These are phyloP conservation scores for Myrmecophaga tridactyla DNA, from an alignment of 2,113 vertebrate species.

Conservation along the genomic window DNA sequence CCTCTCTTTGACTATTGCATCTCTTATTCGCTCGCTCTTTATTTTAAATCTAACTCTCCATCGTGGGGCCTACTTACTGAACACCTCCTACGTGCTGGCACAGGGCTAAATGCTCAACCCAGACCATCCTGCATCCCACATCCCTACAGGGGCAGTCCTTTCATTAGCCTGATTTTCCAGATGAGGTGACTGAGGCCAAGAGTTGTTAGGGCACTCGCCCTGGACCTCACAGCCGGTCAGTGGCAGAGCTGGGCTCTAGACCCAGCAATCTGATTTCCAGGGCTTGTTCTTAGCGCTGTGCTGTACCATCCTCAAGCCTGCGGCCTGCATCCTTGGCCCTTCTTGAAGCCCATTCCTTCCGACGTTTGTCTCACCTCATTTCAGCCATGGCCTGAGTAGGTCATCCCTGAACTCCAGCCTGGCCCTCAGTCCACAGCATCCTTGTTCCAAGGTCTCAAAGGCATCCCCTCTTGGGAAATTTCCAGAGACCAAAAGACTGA, in stretches of 20 bases:
- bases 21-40: not conserved
- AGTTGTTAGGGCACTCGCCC: not conserved
- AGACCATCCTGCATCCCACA: not conserved
- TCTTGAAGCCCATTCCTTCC: not conserved
- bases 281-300: not conserved
- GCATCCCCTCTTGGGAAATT: not conserved
- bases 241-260: not conserved
- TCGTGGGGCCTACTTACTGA: not conserved
- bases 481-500: not conserved
- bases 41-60: not conserved
- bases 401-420: not conserved
- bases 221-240: not conserved
- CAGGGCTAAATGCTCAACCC: not conserved
- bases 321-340: not conserved
- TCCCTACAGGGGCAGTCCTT: accelerated
- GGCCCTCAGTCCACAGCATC: not conserved
- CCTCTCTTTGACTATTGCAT: not conserved
- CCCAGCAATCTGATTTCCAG: not conserved
- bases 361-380: not conserved
- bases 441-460: not conserved
- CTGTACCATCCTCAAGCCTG: not conserved
- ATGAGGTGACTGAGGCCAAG: not conserved
- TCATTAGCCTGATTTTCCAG: not conserved
- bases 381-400: not conserved
- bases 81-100: no score